These are phyloP conservation scores for Dendronephthya gigantea DNA, from an alignment of 64 coral and sea anemone genomes.

Conservation along the genomic window DNA sequence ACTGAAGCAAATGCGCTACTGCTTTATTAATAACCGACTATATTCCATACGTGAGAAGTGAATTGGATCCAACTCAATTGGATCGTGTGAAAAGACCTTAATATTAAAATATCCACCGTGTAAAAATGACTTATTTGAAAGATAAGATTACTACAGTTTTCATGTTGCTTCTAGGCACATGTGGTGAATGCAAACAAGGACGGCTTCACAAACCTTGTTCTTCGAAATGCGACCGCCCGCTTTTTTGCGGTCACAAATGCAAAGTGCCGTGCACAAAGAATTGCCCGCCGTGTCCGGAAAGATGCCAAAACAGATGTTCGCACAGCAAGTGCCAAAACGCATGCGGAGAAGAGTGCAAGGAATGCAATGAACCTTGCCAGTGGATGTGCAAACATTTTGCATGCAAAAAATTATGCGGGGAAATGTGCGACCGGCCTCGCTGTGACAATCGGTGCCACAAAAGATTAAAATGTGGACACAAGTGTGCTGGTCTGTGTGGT, in stretches of 20 bases:
- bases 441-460: conserved; percentile 35
- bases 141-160: neutral
- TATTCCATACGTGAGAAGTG: no score
- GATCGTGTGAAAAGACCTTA: no score
- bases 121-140: no score
- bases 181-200: conserved; percentile 43
- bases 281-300: conserved; percentile 42
- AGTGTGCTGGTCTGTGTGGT: conserved; percentile 49
- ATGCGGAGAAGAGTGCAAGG: conserved; percentile 28
- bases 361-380: conserved; percentile 38
- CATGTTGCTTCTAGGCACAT: neutral
- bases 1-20: no score
- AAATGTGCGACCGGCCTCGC: conserved; percentile 41
- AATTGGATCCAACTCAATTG: no score
- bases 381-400: conserved; percentile 28
- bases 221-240: conserved; percentile 24
- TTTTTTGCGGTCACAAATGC: conserved; percentile 44
- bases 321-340: conserved; percentile 36
- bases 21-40: no score
- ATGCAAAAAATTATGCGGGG: conserved; percentile 36
- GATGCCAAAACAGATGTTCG: conserved; percentile 40
- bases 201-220: conserved; percentile 40
- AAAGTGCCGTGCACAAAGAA: conserved; percentile 53
- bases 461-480: conserved; percentile 10
- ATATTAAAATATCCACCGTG: no score